phyloP scores from a whole-genome alignment of 2,888 invertebrate species.

The Maniola hyperantus region DNA sequence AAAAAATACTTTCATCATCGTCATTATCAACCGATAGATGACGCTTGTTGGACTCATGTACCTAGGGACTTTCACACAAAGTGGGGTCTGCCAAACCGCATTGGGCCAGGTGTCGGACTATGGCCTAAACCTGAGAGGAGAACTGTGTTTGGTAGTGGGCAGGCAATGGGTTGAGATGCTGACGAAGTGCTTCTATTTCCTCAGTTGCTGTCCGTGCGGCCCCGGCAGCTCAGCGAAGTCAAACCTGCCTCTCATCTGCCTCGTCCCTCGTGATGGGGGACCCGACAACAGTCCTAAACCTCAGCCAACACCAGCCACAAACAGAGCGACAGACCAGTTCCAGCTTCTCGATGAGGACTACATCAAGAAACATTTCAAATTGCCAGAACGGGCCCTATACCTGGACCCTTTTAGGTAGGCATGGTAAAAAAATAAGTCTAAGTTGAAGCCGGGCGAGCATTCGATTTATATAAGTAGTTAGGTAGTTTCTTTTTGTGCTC shows the following conservation, averaged over 20 bases:
- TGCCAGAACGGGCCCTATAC: slow-evolving; percentile 65
- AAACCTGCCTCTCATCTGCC: slow-evolving; percentile 64
- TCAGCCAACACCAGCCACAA: slow-evolving; percentile 36
- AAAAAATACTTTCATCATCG: too few relatives aligned
- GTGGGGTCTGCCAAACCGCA: too few relatives aligned
- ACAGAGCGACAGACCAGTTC: slow-evolving; percentile 46
- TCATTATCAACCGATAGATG: too few relatives aligned
- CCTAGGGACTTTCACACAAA: too few relatives aligned
- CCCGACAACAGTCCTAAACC: slow-evolving; percentile 43
- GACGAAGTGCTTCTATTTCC: background rate
- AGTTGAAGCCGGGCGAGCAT: too few relatives aligned
- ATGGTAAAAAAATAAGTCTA: background rate
- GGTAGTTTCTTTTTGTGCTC: too few relatives aligned
- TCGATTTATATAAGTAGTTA: too few relatives aligned
- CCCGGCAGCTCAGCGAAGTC: slow-evolving; percentile 43
- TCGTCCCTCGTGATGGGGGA: slow-evolving; percentile 62
- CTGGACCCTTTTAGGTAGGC: slow-evolving; percentile 60
- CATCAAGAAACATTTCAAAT: slow-evolving; percentile 67
- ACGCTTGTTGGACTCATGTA: too few relatives aligned
- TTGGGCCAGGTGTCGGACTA: too few relatives aligned
- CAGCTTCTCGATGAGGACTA: slow-evolving; percentile 64
- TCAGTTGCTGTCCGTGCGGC: slow-evolving; percentile 63
- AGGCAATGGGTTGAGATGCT: too few relatives aligned
- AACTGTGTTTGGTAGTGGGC: too few relatives aligned
- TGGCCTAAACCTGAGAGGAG: too few relatives aligned